Base-by-base conservation (phyloP, 2,797 vertebrate species). In the Hapalemur alaotrensis region DNA sequence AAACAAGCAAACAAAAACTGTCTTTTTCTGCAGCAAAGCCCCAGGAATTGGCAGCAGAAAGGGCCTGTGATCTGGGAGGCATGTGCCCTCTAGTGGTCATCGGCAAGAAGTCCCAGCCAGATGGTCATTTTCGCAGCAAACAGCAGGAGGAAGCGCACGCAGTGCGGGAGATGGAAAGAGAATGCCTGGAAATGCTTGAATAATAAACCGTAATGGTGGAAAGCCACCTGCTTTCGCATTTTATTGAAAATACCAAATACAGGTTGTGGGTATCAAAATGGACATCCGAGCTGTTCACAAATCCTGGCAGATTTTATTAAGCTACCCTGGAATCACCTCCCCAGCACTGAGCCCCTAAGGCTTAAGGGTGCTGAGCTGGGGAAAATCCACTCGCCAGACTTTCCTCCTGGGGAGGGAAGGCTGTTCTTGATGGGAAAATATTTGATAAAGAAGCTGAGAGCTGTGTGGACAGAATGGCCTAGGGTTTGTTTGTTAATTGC, bases 11-110 rank as follows among this genome's bases (percentile, higher is more conserved):
- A 85, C 89, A 86, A 85, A 89, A 69, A 79, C 46, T 57, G 73
- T 89, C 89, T 89, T 96, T 78, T 86, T 83, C 70, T 14, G 86
- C 67, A 10, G 87, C 84, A 82, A 38, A 80, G 61, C 35, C 70
- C 10, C 48, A n/a, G 73, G 48, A 67, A 7, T 52, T 93, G 81
- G 48, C 61, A 52, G 75, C 14, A 30, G 15, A 13, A 18, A 22
- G 59, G 61, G 54, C 4, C 28, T 50, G 0, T 41, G 83, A 46
- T 25, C 93, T 84, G 94, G 79, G 13, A 83, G 43, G 43, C 84
- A 57, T 30, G 0, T 93, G 98, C 98, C 97, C 97, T 98, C 98
- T 97, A 79, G 96, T 82, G 98, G 97, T 83, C 83, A 32, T n/a
- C 30, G 3, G 4, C 22, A 46, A 87, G 91, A 96, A 95, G 91